phyloP scores from a whole-genome alignment of 1,140 invertebrate species.

The Thaumatotibia leucotreta region DNA sequence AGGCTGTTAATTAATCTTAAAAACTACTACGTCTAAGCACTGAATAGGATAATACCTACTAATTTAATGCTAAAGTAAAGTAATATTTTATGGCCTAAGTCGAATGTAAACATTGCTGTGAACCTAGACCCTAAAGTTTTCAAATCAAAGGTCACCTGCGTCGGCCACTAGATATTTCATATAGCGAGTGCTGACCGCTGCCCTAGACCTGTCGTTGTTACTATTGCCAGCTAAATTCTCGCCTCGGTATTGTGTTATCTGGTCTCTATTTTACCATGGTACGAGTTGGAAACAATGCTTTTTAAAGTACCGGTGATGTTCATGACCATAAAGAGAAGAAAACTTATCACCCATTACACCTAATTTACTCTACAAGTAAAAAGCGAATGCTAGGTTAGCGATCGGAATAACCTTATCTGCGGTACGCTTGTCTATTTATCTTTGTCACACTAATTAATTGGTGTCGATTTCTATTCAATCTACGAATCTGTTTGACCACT shows the following conservation, averaged over 20 bases:
- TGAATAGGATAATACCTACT: too few relatives aligned
- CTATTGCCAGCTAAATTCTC: not conserved
- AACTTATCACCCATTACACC: too few relatives aligned
- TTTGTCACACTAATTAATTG: not conserved
- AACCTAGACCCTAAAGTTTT: not conserved
- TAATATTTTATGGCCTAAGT: not conserved
- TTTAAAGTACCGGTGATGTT: too few relatives aligned
- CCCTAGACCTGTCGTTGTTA: not conserved
- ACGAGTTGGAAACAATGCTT: too few relatives aligned
- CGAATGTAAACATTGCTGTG: not conserved
- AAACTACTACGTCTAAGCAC: too few relatives aligned
- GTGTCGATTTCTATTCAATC: not conserved
- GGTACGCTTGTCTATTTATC: not conserved
- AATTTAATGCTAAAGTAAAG: too few relatives aligned
- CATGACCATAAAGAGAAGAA: too few relatives aligned
- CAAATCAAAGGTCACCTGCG: slow-evolving; percentile 3
- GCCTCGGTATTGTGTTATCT: not conserved
- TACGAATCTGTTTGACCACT: not conserved
- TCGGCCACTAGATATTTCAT: not conserved
- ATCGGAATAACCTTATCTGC: not conserved
- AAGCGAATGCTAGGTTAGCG: not conserved
- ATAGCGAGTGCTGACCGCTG: not conserved
- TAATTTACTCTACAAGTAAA: too few relatives aligned
- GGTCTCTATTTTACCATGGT: not conserved
- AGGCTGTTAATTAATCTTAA: too few relatives aligned